Percentiles rank a stretch among this genome's conserved stretches.
These are phyloP conservation scores for Gyps fulvus DNA, from an alignment of 2,113 vertebrate species.

Conservation along the genomic window DNA sequence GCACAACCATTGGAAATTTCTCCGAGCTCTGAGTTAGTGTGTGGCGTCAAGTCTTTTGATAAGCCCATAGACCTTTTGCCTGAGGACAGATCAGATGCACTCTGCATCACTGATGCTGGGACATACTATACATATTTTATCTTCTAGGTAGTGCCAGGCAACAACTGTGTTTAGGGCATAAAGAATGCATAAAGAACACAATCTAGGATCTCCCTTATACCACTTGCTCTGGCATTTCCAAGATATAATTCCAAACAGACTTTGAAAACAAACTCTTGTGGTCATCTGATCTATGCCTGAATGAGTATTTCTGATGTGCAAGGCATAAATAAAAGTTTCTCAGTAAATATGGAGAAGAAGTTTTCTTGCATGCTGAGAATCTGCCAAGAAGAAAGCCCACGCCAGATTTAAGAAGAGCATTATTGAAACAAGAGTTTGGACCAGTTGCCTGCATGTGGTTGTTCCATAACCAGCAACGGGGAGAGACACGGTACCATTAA, in stretches of 20 bases:
- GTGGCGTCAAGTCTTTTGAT: not conserved
- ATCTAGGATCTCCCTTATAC: not conserved
- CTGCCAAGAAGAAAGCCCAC: not conserved
- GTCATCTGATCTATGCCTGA: constrained; percentile 22
- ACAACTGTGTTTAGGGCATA: not conserved
- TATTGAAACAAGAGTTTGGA: not conserved
- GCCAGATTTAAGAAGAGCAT: not conserved
- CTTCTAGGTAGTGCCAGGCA: not conserved
- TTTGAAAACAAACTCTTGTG: constrained; percentile 28
- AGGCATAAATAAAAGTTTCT: constrained; percentile 8
- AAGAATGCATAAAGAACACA: not conserved
- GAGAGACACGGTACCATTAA: not conserved
- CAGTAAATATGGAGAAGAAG: not conserved
- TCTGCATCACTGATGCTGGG: not conserved
- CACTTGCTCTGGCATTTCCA: constrained; percentile 15
- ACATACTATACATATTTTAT: not conserved
- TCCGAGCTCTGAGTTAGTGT: not conserved
- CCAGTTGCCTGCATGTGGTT: not conserved
- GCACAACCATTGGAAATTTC: not conserved
- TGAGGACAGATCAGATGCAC: not conserved
- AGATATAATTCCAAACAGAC: constrained; percentile 33
- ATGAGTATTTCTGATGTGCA: not conserved
- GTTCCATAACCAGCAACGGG: not conserved
- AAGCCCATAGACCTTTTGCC: constrained; percentile 4
- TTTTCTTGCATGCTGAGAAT: not conserved